Evolutionary conservation across 2,888 invertebrate species (phyloP).

Genomic region (Bhutanitis thaidina): DNA sequence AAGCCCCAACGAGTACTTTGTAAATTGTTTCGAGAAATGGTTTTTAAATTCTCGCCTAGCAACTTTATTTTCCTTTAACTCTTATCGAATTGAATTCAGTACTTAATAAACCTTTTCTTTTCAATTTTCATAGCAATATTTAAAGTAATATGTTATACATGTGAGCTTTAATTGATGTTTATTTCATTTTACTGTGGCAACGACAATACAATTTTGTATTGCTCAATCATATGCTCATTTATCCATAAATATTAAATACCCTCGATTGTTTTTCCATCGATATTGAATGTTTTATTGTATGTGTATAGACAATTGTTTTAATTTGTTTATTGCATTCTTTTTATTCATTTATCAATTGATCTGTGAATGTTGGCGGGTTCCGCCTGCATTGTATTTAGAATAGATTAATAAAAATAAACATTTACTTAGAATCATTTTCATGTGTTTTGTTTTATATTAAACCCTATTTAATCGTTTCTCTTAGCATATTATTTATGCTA

Average conservation of each 20-base stretch:
- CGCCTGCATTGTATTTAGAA: constrained; percentile 61
- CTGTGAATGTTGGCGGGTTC: constrained; percentile 53
- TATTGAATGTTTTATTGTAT: constrained; percentile 26
- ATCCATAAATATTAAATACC: constrained; percentile 23
- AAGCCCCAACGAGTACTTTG: too few relatives aligned
- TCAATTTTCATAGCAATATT: constrained; percentile 34
- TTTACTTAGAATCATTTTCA: constrained; percentile 62
- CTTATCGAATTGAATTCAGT: background rate
- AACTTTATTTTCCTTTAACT: background rate
- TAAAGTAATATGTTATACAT: constrained; percentile 26
- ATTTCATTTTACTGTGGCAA: constrained; percentile 41
- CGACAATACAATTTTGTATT: constrained; percentile 69
- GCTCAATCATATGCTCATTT: constrained; percentile 70
- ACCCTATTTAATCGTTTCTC: background rate
- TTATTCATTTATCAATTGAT: constrained; percentile 46
- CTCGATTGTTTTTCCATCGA: constrained; percentile 21
- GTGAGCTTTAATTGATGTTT: constrained; percentile 34
- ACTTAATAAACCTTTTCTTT: background rate
- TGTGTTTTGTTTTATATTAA: constrained; percentile 37
- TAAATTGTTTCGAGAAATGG: too few relatives aligned
- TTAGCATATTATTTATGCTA: too few relatives aligned
- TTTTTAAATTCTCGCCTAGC: background rate
- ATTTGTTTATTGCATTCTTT: constrained; percentile 32
- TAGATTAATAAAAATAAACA: constrained; percentile 69
- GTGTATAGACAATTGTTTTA: constrained; percentile 34